Evolutionary conservation across 2,113 vertebrate species (phyloP).

Genomic region (Oplegnathus fasciatus): DNA sequence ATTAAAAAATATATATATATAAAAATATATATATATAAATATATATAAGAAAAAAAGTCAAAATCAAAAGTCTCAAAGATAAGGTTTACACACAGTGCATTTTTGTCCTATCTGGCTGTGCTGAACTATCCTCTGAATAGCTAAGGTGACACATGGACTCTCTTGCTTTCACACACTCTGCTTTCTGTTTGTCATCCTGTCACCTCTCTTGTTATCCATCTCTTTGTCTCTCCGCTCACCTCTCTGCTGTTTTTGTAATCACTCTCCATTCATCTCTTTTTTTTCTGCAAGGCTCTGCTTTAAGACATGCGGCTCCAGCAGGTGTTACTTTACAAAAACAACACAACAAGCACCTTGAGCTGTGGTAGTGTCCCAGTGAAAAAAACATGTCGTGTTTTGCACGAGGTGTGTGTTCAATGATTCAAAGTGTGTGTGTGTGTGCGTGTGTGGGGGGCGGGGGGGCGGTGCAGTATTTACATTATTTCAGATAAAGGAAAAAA

Average conservation of each 20-base stretch:
- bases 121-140: not conserved
- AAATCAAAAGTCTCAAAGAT: not conserved
- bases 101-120: not conserved
- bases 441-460: too few species aligned
- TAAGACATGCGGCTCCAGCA: slow-evolving; percentile 1
- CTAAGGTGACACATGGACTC: slow-evolving; percentile 5
- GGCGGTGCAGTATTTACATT: not conserved
- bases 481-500: not conserved
- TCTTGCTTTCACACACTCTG: not conserved
- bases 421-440: too few species aligned
- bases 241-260: slow-evolving; percentile 16
- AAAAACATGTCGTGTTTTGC: not conserved
- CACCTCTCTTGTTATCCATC: slow-evolving; percentile 10
- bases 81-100: not conserved
- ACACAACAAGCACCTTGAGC: slow-evolving; percentile 7
- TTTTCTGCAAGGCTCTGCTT: not conserved
- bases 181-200: slow-evolving; percentile 30
- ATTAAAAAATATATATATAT: too few species aligned
- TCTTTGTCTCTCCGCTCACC: slow-evolving; percentile 10
- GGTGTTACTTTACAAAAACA: not conserved
- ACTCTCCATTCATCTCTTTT: slow-evolving; percentile 13
- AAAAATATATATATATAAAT: too few species aligned
- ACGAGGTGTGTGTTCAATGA: not conserved
- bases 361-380: not conserved
- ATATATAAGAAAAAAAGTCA: too few species aligned